phyloP scores from a whole-genome alignment of 1,140 invertebrate genomes.

The Agrypnia vestita region DNA sequence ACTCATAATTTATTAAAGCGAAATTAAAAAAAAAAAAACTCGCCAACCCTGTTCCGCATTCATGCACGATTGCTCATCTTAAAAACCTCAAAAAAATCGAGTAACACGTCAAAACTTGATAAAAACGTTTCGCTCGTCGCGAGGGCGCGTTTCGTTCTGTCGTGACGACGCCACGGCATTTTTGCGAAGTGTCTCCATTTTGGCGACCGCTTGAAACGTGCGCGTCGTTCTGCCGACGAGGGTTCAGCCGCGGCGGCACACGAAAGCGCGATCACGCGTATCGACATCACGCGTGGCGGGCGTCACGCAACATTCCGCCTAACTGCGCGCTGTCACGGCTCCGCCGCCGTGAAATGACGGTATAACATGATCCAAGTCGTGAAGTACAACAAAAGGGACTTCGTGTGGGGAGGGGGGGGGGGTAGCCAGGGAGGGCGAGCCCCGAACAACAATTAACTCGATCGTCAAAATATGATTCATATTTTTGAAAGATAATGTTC shows the following conservation, averaged over 20 bases:
- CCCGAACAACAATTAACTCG: background rate
- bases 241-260: background rate
- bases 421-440: background rate
- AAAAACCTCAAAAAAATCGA: background rate
- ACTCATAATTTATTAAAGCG: too few species aligned
- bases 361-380: constrained; percentile 34
- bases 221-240: background rate
- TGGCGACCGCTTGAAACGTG: background rate
- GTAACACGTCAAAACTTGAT: too few species aligned
- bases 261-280: constrained; percentile 9
- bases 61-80: background rate
- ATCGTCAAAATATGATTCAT: too few species aligned
- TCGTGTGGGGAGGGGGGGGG: background rate
- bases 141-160: too few species aligned
- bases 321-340: constrained; percentile 10
- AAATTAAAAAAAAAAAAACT: background rate
- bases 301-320: constrained; percentile 14
- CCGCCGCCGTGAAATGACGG: constrained; percentile 26
- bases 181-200: background rate
- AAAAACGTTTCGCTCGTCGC: too few species aligned
- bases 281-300: background rate
- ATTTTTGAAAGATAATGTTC: too few species aligned
- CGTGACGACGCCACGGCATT: background rate
- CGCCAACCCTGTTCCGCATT: background rate
- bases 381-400: constrained; percentile 30